Evolutionary conservation across 2,797 vertebrate genomes (phyloP), one percentile per base, ranked within the genome.

Genomic region (Erethizon dorsatum): DNA sequence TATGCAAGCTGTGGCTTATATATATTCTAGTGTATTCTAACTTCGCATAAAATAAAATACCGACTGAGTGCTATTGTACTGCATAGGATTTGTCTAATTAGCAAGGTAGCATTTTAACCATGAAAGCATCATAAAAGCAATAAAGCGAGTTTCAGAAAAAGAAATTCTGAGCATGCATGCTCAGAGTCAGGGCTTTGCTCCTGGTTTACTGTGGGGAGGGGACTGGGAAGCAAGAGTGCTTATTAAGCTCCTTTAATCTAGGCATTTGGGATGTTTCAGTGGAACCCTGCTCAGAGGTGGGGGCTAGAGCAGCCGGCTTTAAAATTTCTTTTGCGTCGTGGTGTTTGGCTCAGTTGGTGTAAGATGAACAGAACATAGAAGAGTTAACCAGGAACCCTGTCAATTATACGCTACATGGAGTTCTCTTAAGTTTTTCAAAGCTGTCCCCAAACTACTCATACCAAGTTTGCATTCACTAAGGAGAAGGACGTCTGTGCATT

Each of bases 401-500:
- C 82, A 31, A 17, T 57, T 6, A 37, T 3, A 87, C 61, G 77
- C 83, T 18, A 22, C 18, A 9, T 50, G 31, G 95, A 67, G 57
- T 82, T 92, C 91, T 93, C 67, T 10, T 41, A 54, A 57, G n/a
- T 71, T 95, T 89, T 79, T 54, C 59, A 97, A 75, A 94, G 82
- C 92, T 4, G 56, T 67, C 69, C 11, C 54, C 56, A 59, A 54
- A 57, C 83, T 78, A 10, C 77, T 83, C 77, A 4, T 80, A 47
- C 41, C 79, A 84, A 89, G 88, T 95, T 90, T 52, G 26, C 73
- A 15, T 83, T 92, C 84, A 83, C 54, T 5, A 86, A 95, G 82
- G 93, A 95, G 77, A 95, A 96, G 95, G 94, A 88, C 75, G 57
- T 87, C 77, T 88, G 88, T 63, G 67, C 90, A 37, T 95, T 94